Conservation (phyloP, 1,140 invertebrate species). For the Bombus haemorrhoidalis region DNA sequence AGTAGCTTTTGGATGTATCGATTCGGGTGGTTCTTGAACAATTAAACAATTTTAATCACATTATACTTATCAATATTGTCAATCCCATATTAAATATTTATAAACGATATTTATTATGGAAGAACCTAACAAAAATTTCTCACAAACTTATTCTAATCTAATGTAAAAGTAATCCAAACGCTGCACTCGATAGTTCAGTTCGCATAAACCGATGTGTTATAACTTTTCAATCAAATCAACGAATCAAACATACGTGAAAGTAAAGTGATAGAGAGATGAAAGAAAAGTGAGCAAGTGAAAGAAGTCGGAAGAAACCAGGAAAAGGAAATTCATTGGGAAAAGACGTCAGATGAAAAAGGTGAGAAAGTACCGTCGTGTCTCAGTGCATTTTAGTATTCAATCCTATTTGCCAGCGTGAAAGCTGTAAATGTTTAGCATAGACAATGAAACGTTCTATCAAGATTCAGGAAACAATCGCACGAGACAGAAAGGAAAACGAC, state of each 20-base stretch:
- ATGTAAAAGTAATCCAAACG: too few relatives aligned
- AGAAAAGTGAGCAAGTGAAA: neutral
- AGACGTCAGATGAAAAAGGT: neutral
- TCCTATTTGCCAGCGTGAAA: neutral
- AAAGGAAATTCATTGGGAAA: neutral
- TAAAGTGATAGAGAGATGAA: neutral
- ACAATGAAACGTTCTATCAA: neutral
- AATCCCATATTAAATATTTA: too few relatives aligned
- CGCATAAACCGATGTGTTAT: too few relatives aligned
- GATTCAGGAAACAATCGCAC: conserved; percentile 18
- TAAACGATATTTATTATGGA: too few relatives aligned
- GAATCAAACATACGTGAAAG: neutral
- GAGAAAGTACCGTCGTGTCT: neutral
- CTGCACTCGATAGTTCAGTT: too few relatives aligned
- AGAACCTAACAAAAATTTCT: too few relatives aligned
- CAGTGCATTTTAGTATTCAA: neutral
- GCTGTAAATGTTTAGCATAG: neutral
- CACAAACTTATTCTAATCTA: too few relatives aligned
- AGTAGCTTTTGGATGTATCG: too few relatives aligned
- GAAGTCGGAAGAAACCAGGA: too few relatives aligned
- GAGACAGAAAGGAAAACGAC: neutral
- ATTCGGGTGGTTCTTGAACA: too few relatives aligned
- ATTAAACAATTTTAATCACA: too few relatives aligned
- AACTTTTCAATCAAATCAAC: neutral
- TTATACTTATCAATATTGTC: too few relatives aligned